Base-by-base conservation (phyloP, 1,140 invertebrate species). In the Pseudomyrmex pallidus region DNA sequence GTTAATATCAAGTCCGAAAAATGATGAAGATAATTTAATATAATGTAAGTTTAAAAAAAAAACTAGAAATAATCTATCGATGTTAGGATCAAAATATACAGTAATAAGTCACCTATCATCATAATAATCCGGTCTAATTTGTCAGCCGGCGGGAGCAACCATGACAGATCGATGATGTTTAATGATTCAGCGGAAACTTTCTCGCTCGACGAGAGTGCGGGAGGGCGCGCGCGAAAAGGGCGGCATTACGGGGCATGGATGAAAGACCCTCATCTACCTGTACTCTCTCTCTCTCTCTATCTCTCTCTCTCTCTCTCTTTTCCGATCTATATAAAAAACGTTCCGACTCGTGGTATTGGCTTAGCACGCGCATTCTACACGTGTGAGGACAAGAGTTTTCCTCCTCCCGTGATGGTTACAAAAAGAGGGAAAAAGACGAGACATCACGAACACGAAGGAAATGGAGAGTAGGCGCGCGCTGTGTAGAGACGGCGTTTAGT, bases 401-500 rank as follows among this genome's bases (percentile, higher is more conserved):
- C 35, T 35, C 35, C 35, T 35, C 35, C 35, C 35, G 52, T 87
- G n/a, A 12, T 76, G 48, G 15, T 77, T n/a, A 50, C 20, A 66
- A 86, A 85, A 62, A 64, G 82, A 77, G 57, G 59, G 20, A 80
- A 64, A 64, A 72, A 76, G 44, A 67, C 20, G 68, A 77, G 63
- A 62, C 44, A 62, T 59, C 50, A 56, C 50, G 59, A 83, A 62
- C 67, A 67, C 59, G 59, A 82, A 50, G 63, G 80, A 85, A 85
- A 80, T 46, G 68, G 25, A 85, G 66, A 89, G 73, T 25, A 13
- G 10, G 22, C 12, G 25, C 22, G 52, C 70, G 78, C 84, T 48
- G 84, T 91, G 88, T 91, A 85, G 86, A 90, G 91, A 93, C 91
- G 90, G 89, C 92, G 91, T 94, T 94, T 90, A 93, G 93, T 94